Base-by-base conservation (phyloP, 2,888 invertebrate genomes). In the Cacoxenus indagator region DNA sequence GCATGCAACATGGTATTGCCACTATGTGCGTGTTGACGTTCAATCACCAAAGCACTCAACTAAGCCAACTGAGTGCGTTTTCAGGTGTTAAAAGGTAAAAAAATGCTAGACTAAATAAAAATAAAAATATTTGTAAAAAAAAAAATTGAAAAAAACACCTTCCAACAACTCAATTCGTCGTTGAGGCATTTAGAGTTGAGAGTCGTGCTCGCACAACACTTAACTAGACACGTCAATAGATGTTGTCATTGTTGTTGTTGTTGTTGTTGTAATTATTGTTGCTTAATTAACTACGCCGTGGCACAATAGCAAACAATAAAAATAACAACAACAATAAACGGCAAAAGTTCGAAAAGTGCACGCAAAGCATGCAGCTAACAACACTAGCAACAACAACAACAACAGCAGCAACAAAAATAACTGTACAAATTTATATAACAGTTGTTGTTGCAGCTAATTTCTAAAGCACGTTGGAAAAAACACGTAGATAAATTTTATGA, bases 211-310 rank as follows among this genome's bases (percentile, higher is more conserved):
- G 78, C 81, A 75, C 70, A 77, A 76, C 76, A 73, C 82, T 76
- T 71, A 73, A 73, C 78, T 76, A 75, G 82, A 83, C 82, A 81
- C 81, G 83, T 83, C 81, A 81, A 76, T 81, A n/a, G n/a, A n/a
- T n/a, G n/a, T n/a, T n/a, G n/a, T n/a, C n/a, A n/a, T n/a, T n/a
- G n/a, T n/a, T n/a, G n/a, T n/a, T n/a, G n/a, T n/a, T n/a, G n/a
- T n/a, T n/a, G n/a, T n/a, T n/a, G n/a, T n/a, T n/a, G n/a, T n/a
- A n/a, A n/a, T n/a, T n/a, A 82, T 54, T 81, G 81, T 48, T 81
- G 78, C 71, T 83, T 81, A 81, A 81, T 81, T 82, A 75, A 77
- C 78, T 81, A 73, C n/a, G n/a, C n/a, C 45, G 26, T 57, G 57
- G 26, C 57, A 26, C 67, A 69, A 46, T 71, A 72, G 8, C 61